These are phyloP conservation scores for Zaprionus camerounensis DNA, from an alignment of 1,140 invertebrate genomes.

Conservation along the genomic window DNA sequence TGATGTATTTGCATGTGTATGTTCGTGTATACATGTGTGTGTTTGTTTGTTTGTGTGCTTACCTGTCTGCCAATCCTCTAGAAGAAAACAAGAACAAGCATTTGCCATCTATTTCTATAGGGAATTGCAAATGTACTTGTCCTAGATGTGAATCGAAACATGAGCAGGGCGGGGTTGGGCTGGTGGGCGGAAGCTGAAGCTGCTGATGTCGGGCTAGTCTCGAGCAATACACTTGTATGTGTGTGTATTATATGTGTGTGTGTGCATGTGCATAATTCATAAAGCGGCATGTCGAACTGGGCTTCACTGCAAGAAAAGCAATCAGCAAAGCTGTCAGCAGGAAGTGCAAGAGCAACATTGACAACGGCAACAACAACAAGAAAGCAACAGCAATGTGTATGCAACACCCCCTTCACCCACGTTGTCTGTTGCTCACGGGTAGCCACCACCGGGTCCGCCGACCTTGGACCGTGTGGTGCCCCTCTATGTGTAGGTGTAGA, in stretches of 20 bases:
- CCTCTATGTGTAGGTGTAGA: constrained; percentile 1
- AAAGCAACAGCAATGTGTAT: background rate
- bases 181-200: background rate
- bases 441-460: background rate
- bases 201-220: background rate
- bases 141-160: constrained; percentile 35
- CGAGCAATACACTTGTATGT: background rate
- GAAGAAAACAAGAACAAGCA: constrained; percentile 13
- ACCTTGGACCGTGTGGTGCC: constrained; percentile 27
- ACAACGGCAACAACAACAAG: background rate
- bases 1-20: constrained; percentile 11
- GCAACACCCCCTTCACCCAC: background rate
- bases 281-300: constrained; percentile 16
- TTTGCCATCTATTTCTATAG: constrained; percentile 49
- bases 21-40: background rate
- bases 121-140: constrained; percentile 50
- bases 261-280: constrained; percentile 35
- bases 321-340: constrained; percentile 5
- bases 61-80: constrained; percentile 11
- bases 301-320: constrained; percentile 15
- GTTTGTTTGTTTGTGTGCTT: background rate
- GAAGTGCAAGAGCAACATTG: background rate
- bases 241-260: background rate
- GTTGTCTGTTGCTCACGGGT: background rate
- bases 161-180: background rate